phyloP scores from a whole-genome alignment of 2,113 vertebrate genomes.

The Podarcis raffonei region DNA sequence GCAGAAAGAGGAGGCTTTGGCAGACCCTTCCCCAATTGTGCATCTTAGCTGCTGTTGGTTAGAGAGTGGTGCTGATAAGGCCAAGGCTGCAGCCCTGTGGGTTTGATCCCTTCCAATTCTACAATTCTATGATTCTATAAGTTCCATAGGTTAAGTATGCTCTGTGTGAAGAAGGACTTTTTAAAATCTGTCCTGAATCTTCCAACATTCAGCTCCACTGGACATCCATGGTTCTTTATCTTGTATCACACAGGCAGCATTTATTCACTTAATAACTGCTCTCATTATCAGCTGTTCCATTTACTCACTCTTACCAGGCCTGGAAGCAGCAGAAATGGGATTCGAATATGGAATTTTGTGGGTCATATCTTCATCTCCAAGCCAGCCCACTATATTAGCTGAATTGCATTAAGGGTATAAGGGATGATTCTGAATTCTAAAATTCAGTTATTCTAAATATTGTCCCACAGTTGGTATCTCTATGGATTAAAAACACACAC shows the following conservation, averaged over 20 bases:
- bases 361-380: no score
- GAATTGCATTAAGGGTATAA: no score
- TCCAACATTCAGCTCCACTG: no score
- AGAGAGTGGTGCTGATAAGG: no score
- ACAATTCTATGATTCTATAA: no score
- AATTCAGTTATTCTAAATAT: neutral
- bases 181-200: no score
- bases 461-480: constrained; percentile 23
- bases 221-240: no score
- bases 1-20: neutral
- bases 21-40: neutral
- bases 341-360: neutral
- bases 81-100: no score
- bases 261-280: neutral
- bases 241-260: neutral
- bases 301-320: neutral
- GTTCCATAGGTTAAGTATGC: no score
- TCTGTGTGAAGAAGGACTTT: no score
- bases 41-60: no score
- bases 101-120: no score
- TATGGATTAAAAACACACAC: constrained; percentile 6
- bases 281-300: neutral
- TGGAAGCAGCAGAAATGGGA: neutral
- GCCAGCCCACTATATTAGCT: neutral
- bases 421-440: constrained; percentile 18